Conservation (phyloP, 2,888 invertebrate genomes). For the Siphlonurus alternatus region DNA sequence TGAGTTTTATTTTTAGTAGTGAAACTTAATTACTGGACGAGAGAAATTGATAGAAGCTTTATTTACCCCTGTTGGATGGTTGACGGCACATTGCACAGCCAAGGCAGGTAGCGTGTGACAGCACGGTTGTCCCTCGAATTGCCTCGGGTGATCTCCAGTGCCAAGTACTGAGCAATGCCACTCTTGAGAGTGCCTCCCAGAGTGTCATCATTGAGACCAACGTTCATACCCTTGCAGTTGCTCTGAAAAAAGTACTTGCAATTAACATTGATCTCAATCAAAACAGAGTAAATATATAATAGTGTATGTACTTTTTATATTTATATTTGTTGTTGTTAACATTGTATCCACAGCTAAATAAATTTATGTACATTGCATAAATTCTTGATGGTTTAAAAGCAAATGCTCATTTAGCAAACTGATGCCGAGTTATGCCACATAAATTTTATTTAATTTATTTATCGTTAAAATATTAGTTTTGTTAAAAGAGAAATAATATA, state of each 20-base stretch:
- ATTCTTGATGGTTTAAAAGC: too few relatives aligned
- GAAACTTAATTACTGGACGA: background rate
- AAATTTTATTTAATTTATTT: too few relatives aligned
- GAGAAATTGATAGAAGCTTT: background rate
- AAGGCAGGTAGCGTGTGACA: constrained; percentile 68
- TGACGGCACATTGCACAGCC: constrained; percentile 71
- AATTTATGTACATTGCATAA: background rate
- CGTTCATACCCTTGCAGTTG: constrained; percentile 48
- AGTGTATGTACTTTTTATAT: too few relatives aligned
- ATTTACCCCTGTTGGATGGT: constrained; percentile 62
- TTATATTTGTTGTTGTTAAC: too few relatives aligned
- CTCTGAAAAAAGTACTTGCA: constrained; percentile 33
- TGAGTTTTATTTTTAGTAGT: too few relatives aligned
- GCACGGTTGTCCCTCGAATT: constrained; percentile 70
- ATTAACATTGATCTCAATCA: too few relatives aligned
- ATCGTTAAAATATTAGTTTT: too few relatives aligned
- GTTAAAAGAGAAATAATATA: too few relatives aligned
- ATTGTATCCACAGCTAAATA: too few relatives aligned
- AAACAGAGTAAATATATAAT: too few relatives aligned
- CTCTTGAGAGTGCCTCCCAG: constrained; percentile 93
- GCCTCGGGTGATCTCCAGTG: constrained; percentile 82
- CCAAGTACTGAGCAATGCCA: constrained; percentile 82
- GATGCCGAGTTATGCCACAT: too few relatives aligned
- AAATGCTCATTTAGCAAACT: too few relatives aligned
- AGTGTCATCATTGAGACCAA: constrained; percentile 83